phyloP scores from a whole-genome alignment of 1,140 invertebrate genomes.

The Muscidifurax raptorellus region DNA sequence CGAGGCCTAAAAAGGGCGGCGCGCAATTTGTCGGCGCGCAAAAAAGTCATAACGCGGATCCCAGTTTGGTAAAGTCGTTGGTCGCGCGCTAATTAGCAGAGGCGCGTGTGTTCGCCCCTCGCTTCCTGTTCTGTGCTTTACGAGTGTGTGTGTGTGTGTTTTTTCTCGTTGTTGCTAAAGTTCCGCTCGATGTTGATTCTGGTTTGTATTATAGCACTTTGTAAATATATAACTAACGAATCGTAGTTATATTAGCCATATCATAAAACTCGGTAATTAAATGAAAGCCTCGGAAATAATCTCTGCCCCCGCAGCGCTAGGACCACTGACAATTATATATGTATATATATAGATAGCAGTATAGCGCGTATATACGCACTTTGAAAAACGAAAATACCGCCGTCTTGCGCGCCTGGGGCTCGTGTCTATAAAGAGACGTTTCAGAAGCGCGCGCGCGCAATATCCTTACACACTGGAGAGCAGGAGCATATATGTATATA shows the following conservation, averaged over 20 bases:
- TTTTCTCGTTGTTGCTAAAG: too few relatives aligned
- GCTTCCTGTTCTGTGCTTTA: conserved; percentile 41
- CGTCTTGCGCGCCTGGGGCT: conserved; percentile 27
- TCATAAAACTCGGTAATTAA: too few relatives aligned
- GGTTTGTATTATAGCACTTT: too few relatives aligned
- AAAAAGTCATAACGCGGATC: conserved; percentile 20
- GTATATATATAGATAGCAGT: not conserved
- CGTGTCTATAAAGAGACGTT: conserved; percentile 54
- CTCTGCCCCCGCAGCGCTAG: not conserved
- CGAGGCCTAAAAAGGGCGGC: not conserved
- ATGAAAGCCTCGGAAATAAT: too few relatives aligned
- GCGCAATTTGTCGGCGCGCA: conserved; percentile 21
- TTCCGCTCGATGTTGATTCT: too few relatives aligned
- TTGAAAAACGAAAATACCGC: not conserved
- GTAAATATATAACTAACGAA: too few relatives aligned
- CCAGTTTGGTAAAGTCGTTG: conserved; percentile 40
- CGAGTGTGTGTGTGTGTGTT: not conserved
- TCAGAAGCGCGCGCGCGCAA: conserved; percentile 16
- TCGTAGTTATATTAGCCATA: too few relatives aligned
- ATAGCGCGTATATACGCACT: not conserved
- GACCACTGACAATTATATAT: not conserved
- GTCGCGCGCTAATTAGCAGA: conserved; percentile 68
- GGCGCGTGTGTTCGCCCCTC: conserved; percentile 60
- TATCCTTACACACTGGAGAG: conserved; percentile 8
- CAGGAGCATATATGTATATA: not conserved